phyloP scores from a whole-genome alignment of 2,113 vertebrate species.

The Chaenogobius annularis region DNA sequence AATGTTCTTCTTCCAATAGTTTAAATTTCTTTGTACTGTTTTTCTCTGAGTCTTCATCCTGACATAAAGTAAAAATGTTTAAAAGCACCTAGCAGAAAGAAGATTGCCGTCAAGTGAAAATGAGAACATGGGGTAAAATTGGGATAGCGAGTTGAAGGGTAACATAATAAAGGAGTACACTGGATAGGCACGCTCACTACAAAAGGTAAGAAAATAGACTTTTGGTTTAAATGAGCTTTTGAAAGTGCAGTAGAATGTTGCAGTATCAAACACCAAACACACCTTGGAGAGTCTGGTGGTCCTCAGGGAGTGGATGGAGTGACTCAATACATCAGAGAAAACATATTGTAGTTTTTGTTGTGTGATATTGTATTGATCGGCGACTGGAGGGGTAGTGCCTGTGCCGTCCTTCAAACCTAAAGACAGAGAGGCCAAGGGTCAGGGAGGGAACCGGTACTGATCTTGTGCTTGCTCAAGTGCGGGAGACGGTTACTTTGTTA shows the following conservation, averaged over 20 bases:
- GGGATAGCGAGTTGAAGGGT: slow-evolving; percentile 23
- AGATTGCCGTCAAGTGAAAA: slow-evolving; percentile 25
- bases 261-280: slow-evolving; percentile 21
- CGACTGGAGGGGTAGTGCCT: slow-evolving; percentile 39
- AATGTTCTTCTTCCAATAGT: neutral
- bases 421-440: slow-evolving; percentile 32
- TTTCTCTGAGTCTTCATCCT: slow-evolving; percentile 23
- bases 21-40: slow-evolving; percentile 6
- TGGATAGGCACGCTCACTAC: neutral
- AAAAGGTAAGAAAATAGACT: slow-evolving; percentile 12
- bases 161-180: slow-evolving; percentile 17
- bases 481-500: slow-evolving; percentile 8
- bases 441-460: slow-evolving; percentile 19
- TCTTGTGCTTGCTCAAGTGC: slow-evolving; percentile 53
- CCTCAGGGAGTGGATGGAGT: slow-evolving; percentile 15
- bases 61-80: slow-evolving; percentile 13
- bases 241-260: slow-evolving; percentile 12
- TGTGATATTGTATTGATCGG: slow-evolving; percentile 48
- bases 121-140: slow-evolving; percentile 14
- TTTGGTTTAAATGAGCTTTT: slow-evolving; percentile 8
- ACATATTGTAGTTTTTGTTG: slow-evolving; percentile 35
- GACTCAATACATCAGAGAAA: slow-evolving; percentile 34
- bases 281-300: slow-evolving; percentile 13
- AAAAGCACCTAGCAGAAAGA: slow-evolving; percentile 10
- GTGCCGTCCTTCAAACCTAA: slow-evolving; percentile 6